Evolutionary conservation across 2,113 vertebrate species (phyloP).

Genomic region (Amblyopsis rosae): DNA sequence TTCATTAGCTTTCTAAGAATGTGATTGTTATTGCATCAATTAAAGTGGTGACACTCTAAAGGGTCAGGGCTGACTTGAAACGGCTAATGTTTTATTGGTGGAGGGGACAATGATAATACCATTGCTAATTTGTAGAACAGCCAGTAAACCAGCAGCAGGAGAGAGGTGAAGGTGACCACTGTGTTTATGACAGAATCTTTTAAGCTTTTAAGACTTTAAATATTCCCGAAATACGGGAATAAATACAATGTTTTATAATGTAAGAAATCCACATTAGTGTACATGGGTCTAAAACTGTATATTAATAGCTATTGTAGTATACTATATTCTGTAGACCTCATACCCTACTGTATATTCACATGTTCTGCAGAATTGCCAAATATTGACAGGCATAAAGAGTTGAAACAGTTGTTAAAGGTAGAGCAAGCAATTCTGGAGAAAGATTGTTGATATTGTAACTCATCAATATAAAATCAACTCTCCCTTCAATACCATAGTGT

Average conservation of each 20-base stretch:
- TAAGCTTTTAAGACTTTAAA: slow-evolving; percentile 3
- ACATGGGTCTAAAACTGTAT: background rate
- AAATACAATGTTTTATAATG: no score
- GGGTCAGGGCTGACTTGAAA: slow-evolving; percentile 32
- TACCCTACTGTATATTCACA: no score
- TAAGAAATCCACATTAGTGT: background rate
- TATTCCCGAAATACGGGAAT: background rate
- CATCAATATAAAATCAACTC: no score
- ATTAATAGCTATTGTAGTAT: no score
- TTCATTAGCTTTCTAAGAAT: slow-evolving; percentile 1
- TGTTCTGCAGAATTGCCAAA: no score
- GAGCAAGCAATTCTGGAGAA: no score
- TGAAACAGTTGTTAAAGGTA: no score
- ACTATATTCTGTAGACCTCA: no score
- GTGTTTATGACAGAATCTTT: slow-evolving; percentile 34
- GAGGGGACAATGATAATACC: slow-evolving; percentile 23
- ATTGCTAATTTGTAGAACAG: slow-evolving; percentile 17
- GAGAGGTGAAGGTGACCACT: slow-evolving; percentile 1
- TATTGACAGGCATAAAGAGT: no score
- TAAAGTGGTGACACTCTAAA: slow-evolving; percentile 20
- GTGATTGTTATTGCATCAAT: slow-evolving; percentile 19
- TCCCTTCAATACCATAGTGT: no score
- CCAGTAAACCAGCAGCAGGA: slow-evolving; percentile 25
- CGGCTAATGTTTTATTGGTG: slow-evolving; percentile 14
- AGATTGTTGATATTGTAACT: no score